Base-by-base conservation (phyloP, 2,113 vertebrate species). In the Xyliphius kryptos region DNA sequence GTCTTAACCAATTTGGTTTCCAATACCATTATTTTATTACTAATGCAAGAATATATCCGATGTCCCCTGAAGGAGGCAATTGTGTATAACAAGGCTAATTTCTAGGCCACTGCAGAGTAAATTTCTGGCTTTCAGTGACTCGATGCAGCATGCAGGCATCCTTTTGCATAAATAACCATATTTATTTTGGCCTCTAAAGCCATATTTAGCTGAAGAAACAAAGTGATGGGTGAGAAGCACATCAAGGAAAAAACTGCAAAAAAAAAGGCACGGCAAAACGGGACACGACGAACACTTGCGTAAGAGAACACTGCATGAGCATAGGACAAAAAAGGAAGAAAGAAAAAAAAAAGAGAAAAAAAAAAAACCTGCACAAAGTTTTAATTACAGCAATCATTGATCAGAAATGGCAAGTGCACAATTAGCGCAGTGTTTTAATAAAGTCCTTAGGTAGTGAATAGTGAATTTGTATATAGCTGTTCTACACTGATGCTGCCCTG, bases 151-250 rank as follows among this genome's bases (percentile, higher is more conserved):
- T 49, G 10, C 8, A 38, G 17, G 13, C 51, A 56, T 16, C 32
- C 17, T 61, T 32, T 52, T 57, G 36, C 17, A 47, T 47, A 63
- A 32, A 63, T 58, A 48, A 66, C 62, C 61, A 55, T 40, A 19
- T 66, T 53, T 64, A 49, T 68, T 58, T 68, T 21, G 40, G 52
- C 53, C 19, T 44, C 1, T 63, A 56, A 50, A 50, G 9, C 6
- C 53, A 44, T 22, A 7, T 56, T 61, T 61, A 56, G 47, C 6
- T 57, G 17, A 38, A 43, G 16, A 11, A 17, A 15, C 9, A 6
- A 15, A 46, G 63, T 61, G 57, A 43, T 43, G 47, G 19, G 37
- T 44, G 55, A 32, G 13, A 20, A 36, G 55, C 47, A 32, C 4
- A 19, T 20, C 37, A 44, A 43, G 32, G 51, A 53, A 22, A n/a